A percentile compares a stretch with the other conserved stretches of the same genome.
Conservation (phyloP, 2,797 vertebrate genomes). For the Ceryle rudis region DNA sequence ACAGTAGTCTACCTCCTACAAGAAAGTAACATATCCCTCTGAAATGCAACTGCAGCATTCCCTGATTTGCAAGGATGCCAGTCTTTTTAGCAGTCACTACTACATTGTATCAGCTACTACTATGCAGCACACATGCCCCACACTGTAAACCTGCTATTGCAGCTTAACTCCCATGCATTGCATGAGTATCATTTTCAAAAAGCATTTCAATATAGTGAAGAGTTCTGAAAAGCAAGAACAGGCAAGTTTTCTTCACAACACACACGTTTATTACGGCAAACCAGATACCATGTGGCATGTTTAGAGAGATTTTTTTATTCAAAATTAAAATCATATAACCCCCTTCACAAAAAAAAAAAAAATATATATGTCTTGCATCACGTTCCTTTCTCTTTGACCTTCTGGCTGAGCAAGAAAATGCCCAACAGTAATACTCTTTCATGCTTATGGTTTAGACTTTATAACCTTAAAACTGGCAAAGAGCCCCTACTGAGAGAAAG, state of each 20-base stretch:
- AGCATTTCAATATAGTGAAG: not conserved
- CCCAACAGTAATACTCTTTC: not conserved
- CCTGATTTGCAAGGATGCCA: not conserved
- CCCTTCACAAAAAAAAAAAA: fast-evolving
- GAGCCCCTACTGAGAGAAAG: constrained; percentile 54
- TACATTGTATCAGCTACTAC: not conserved
- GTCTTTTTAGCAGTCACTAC: not conserved
- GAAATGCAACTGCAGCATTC: not conserved
- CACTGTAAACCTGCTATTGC: not conserved
- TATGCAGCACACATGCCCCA: not conserved
- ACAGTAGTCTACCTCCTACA: not conserved
- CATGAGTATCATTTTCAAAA: not conserved
- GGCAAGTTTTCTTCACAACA: not conserved
- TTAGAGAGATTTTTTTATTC: not conserved
- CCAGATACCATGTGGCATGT: not conserved
- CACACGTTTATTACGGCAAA: not conserved
- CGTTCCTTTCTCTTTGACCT: not conserved
- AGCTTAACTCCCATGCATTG: not conserved
- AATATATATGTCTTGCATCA: not conserved
- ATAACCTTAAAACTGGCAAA: constrained; percentile 41
- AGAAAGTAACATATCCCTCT: not conserved
- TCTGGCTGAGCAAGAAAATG: not conserved
- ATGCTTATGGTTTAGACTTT: constrained; percentile 56
- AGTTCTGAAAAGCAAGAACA: not conserved
- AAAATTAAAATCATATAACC: not conserved